Conservation (phyloP, 2,113 vertebrate genomes). For the Notechis scutatus region DNA sequence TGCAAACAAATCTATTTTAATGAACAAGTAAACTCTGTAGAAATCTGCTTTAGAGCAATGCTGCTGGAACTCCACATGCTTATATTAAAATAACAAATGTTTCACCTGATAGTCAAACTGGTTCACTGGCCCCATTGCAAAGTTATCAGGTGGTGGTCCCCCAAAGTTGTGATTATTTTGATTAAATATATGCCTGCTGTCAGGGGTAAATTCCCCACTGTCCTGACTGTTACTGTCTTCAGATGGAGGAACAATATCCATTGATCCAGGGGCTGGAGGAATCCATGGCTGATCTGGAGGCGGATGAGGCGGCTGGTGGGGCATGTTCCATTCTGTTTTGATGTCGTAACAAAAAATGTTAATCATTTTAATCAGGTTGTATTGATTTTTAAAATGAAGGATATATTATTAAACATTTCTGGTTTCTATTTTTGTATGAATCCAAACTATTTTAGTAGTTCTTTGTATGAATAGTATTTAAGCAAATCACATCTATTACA, state of each 20-base stretch:
- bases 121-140: conserved; percentile 94
- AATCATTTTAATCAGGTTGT: conserved; percentile 29
- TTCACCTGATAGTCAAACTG: conserved; percentile 99
- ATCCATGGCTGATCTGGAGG: conserved; percentile 94
- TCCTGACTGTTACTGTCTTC: conserved; percentile 99
- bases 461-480: not conserved
- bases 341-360: conserved; percentile 68
- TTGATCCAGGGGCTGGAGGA: conserved; percentile 87
- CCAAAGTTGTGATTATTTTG: conserved; percentile 99
- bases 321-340: conserved; percentile 93
- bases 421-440: not conserved
- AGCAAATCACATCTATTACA: not conserved
- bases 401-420: not conserved
- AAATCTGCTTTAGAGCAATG: conserved; percentile 68
- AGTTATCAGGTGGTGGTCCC: conserved; percentile 95
- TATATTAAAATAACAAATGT: conserved; percentile 79
- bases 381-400: not conserved
- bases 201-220: conserved; percentile 91
- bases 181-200: conserved; percentile 92
- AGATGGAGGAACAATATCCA: conserved; percentile 93
- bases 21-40: conserved; percentile 60
- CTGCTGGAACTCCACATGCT: conserved; percentile 67
- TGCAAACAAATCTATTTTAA: conserved; percentile 56
- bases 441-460: not conserved
- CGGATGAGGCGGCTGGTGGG: conserved; percentile 87